Evolutionary conservation across 2,797 vertebrate species (phyloP).

Genomic region (Enteromius paludinosus): DNA sequence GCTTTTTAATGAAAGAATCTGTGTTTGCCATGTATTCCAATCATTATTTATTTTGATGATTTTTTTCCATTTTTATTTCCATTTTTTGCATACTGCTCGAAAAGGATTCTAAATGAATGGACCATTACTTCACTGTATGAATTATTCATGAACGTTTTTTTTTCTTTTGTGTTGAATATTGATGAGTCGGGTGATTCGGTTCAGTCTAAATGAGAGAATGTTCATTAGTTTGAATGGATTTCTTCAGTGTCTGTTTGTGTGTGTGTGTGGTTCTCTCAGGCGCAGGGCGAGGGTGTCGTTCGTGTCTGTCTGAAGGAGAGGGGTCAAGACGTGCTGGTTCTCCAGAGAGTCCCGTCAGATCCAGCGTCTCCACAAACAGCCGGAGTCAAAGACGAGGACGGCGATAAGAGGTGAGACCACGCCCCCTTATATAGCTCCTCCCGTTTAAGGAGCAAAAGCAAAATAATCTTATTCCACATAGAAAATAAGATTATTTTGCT

Average conservation of each 20-base stretch:
- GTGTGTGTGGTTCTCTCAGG: conserved; percentile 41
- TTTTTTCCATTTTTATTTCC: too few species aligned
- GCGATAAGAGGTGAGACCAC: conserved; percentile 87
- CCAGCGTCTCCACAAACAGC: conserved; percentile 81
- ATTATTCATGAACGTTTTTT: neutral
- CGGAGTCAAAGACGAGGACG: conserved; percentile 82
- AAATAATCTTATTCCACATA: too few species aligned
- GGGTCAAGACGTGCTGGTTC: conserved; percentile 88
- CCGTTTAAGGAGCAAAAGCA: neutral
- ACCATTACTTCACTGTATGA: neutral
- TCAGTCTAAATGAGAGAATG: neutral
- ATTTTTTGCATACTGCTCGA: neutral
- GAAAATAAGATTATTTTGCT: too few species aligned
- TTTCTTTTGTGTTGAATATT: neutral
- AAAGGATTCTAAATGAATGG: neutral
- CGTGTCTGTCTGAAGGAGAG: conserved; percentile 87
- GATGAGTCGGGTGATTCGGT: neutral
- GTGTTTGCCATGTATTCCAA: neutral
- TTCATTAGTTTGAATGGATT: neutral
- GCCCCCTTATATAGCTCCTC: conserved; percentile 25
- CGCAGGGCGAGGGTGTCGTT: conserved; percentile 80
- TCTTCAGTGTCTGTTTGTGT: neutral
- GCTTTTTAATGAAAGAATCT: neutral
- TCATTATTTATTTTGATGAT: neutral
- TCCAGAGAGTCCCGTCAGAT: conserved; percentile 87